phyloP scores from a whole-genome alignment of 2,113 vertebrate species.

The Ahaetulla prasina region DNA sequence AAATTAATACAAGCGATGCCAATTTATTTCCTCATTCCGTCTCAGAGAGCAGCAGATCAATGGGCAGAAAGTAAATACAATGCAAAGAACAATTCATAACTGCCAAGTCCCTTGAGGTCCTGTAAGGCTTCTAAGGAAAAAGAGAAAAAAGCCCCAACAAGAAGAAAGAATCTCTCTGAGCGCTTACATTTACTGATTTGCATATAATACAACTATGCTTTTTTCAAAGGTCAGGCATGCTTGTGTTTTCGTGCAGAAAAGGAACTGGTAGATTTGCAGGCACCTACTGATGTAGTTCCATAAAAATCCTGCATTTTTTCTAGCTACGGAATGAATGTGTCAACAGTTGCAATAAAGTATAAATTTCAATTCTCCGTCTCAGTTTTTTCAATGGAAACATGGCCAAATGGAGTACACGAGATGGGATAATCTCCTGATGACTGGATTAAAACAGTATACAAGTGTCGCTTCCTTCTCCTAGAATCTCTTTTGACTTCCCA shows the following conservation, averaged over 20 bases:
- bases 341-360: not conserved
- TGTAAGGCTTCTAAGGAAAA: not conserved
- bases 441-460: not conserved
- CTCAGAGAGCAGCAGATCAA: not conserved
- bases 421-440: not conserved
- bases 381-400: not conserved
- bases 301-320: not conserved
- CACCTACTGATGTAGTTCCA: not conserved
- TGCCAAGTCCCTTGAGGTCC: not conserved
- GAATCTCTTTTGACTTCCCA: not conserved
- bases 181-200: not conserved
- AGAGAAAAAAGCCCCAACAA: not conserved
- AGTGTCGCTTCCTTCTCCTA: not conserved
- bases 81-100: accelerated
- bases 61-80: not conserved
- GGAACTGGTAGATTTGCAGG: not conserved
- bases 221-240: not conserved
- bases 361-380: not conserved
- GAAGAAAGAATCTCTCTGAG: not conserved
- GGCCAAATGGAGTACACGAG: not conserved
- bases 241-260: not conserved
- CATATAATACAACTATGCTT: not conserved
- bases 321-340: not conserved
- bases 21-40: not conserved
- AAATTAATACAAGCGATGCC: not conserved